phyloP scores from a whole-genome alignment of 2,888 invertebrate species.

The Monoplex corrugatus region DNA sequence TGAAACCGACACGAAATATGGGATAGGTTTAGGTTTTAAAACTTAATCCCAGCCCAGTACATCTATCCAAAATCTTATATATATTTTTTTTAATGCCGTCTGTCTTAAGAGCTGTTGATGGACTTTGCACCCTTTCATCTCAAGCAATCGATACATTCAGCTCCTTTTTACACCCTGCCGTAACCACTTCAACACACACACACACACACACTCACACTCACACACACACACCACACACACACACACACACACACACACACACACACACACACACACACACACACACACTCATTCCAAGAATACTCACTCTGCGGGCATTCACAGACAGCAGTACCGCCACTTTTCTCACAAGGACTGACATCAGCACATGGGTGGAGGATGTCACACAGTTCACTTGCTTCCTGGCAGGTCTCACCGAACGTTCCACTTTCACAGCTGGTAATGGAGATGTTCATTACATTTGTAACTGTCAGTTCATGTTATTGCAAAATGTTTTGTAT shows the following conservation, averaged over 20 bases:
- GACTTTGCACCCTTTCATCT: no score
- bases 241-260: neutral
- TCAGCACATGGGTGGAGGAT: neutral
- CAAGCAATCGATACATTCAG: no score
- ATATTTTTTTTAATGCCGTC: no score
- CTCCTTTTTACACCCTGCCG: no score
- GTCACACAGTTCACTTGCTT: neutral
- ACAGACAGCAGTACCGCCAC: neutral
- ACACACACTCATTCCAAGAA: neutral
- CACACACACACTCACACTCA: neutral
- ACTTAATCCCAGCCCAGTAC: no score
- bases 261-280: neutral
- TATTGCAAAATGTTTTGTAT: no score
- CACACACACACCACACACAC: neutral
- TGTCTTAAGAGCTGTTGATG: no score
- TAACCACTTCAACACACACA: neutral
- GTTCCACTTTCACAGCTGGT: slow-evolving; percentile 22
- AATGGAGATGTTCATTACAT: neutral
- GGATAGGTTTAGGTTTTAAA: no score
- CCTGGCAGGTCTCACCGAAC: neutral
- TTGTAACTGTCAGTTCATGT: no score
- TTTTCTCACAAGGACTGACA: neutral
- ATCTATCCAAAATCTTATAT: no score
- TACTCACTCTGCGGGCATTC: neutral
- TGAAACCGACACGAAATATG: no score